A percentile compares a stretch with the other conserved stretches of the same genome.
Conservation (phyloP, 2,888 invertebrate genomes). For the Pyrgus malvae region DNA sequence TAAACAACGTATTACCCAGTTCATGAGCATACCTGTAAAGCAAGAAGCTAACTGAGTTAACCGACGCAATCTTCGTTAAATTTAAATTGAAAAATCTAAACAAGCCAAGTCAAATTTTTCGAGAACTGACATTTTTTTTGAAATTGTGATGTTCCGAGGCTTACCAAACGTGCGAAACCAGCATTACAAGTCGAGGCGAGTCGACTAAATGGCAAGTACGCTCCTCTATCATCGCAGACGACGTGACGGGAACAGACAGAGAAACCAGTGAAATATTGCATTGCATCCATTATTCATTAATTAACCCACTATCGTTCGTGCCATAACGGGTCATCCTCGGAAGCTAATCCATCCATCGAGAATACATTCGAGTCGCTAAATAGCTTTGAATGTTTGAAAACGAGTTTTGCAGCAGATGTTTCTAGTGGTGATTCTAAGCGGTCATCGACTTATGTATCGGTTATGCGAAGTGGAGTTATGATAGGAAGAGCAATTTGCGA, state of each 20-base stretch:
- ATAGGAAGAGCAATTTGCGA: slow-evolving; percentile 8
- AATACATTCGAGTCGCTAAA: slow-evolving; percentile 31
- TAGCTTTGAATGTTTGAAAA: slow-evolving; percentile 33
- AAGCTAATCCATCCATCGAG: slow-evolving; percentile 32
- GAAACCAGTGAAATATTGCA: slow-evolving; percentile 66
- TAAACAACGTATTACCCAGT: too few species aligned
- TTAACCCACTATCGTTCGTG: slow-evolving; percentile 59
- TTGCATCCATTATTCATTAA: slow-evolving; percentile 72
- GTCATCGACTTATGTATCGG: slow-evolving; percentile 24
- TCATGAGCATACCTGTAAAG: too few species aligned
- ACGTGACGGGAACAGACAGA: slow-evolving; percentile 39
- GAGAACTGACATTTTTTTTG: too few species aligned
- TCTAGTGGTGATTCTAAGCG: slow-evolving; percentile 16
- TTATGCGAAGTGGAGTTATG: slow-evolving; percentile 2
- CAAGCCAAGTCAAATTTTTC: too few species aligned
- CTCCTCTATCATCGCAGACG: slow-evolving; percentile 43
- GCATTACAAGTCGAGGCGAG: background rate
- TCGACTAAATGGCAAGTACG: slow-evolving; percentile 42
- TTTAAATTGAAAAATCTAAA: too few species aligned
- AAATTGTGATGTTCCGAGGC: too few species aligned
- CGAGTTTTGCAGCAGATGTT: slow-evolving; percentile 22
- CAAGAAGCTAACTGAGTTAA: too few species aligned
- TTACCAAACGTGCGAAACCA: background rate
- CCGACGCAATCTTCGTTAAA: too few species aligned
- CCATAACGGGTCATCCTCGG: slow-evolving; percentile 55